These are phyloP conservation scores for Trissolcus basalis DNA, from an alignment of 1,140 invertebrate genomes.

Conservation along the genomic window DNA sequence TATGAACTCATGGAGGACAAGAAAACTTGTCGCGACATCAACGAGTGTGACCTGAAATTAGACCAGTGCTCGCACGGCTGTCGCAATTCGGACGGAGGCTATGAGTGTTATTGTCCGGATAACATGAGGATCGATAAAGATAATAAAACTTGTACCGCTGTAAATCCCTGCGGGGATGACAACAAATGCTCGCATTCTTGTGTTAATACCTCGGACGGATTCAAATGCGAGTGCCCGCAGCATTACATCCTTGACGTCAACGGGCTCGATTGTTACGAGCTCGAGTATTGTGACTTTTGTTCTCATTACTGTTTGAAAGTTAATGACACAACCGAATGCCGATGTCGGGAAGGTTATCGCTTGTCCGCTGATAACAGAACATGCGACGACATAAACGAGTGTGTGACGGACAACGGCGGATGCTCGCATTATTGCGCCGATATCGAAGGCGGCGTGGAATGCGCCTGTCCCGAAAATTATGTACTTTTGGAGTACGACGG, in stretches of 20 bases:
- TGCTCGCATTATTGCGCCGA: slow-evolving; percentile 79
- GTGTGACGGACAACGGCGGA: slow-evolving; percentile 74
- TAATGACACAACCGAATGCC: slow-evolving; percentile 80
- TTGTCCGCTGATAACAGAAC: slow-evolving; percentile 72
- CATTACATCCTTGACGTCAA: slow-evolving; percentile 65
- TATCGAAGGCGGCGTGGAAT: slow-evolving; percentile 77
- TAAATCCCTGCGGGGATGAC: slow-evolving; percentile 69
- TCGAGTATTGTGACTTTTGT: slow-evolving; percentile 81
- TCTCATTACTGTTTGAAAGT: slow-evolving; percentile 81
- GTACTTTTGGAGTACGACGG: slow-evolving; percentile 73
- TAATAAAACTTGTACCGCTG: slow-evolving; percentile 75
- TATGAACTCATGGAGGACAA: slow-evolving; percentile 65
- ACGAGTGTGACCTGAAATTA: slow-evolving; percentile 70
- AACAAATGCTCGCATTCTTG: slow-evolving; percentile 75
- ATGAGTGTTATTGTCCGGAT: slow-evolving; percentile 78
- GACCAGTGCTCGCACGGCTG: slow-evolving; percentile 79
- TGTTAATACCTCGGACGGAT: slow-evolving; percentile 69
- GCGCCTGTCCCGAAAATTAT: slow-evolving; percentile 76
- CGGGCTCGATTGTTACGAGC: slow-evolving; percentile 77
- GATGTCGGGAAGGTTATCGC: slow-evolving; percentile 78
- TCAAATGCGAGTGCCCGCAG: slow-evolving; percentile 65
- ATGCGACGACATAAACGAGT: slow-evolving; percentile 81
- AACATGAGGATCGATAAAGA: slow-evolving; percentile 74
- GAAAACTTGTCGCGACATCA: slow-evolving; percentile 74
- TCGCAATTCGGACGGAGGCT: slow-evolving; percentile 81